These are phyloP conservation scores for Mustela nigripes DNA, from an alignment of 2,113 vertebrate species.

Conservation along the genomic window DNA sequence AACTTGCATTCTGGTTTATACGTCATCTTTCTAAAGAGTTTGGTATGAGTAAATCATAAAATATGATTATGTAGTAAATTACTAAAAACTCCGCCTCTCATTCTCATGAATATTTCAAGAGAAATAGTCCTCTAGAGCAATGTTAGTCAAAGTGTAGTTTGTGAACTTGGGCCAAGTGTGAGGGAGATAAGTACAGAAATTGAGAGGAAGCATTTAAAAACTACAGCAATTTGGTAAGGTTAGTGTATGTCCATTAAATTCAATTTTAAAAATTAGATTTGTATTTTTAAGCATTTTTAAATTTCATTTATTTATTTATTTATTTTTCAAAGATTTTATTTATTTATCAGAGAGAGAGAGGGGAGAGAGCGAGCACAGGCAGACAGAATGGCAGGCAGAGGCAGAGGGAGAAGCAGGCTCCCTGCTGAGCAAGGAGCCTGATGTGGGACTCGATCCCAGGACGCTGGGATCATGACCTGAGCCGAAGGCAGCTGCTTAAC, in stretches of 20 bases:
- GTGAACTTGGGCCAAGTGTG: background rate
- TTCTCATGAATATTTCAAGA: slow-evolving; percentile 25
- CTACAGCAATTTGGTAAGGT: background rate
- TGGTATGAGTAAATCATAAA: slow-evolving; percentile 45
- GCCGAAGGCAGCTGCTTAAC: no score
- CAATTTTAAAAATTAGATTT: background rate
- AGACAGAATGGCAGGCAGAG: no score
- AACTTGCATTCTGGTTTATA: background rate
- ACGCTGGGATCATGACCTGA: no score
- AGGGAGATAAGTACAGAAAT: background rate
- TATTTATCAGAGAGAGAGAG: no score
- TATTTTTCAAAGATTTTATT: no score
- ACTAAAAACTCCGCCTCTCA: background rate
- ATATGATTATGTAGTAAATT: background rate
- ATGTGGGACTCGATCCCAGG: no score
- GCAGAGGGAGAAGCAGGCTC: no score
- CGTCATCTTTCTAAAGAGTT: slow-evolving; percentile 18
- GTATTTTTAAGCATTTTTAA: no score
- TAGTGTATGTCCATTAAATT: background rate
- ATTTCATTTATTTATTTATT: no score
- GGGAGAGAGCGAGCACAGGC: no score
- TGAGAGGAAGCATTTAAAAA: background rate
- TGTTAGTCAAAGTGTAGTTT: background rate
- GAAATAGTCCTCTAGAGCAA: background rate
- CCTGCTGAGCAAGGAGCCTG: no score